These are phyloP conservation scores for Parasteatoda lunata DNA, from an alignment of 2,888 invertebrate genomes.

Conservation along the genomic window DNA sequence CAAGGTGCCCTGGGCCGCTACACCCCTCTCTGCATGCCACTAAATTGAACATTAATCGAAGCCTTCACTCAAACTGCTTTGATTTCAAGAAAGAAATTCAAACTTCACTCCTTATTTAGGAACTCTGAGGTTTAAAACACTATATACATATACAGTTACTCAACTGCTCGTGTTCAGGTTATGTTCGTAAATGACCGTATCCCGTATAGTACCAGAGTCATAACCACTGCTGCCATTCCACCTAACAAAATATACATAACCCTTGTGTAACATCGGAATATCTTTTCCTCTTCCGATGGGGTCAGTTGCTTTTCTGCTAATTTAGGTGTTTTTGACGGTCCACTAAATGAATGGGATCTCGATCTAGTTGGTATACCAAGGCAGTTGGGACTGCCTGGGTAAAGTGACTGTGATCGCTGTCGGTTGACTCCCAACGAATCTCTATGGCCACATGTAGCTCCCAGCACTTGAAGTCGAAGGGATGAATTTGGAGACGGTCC, in stretches of 20 bases:
- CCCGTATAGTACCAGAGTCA: constrained; percentile 42
- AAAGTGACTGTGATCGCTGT: constrained; percentile 54
- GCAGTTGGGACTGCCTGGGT: constrained; percentile 40
- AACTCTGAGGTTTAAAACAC: not conserved
- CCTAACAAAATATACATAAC: constrained; percentile 57
- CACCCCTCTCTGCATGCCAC: no score
- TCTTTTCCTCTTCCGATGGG: constrained; percentile 49
- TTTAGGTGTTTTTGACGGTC: constrained; percentile 3
- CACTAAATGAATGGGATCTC: constrained; percentile 42
- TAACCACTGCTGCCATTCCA: constrained; percentile 41
- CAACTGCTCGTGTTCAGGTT: not conserved
- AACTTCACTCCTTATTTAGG: not conserved
- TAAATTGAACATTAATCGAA: no score
- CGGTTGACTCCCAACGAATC: constrained; percentile 41
- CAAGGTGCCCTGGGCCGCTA: no score
- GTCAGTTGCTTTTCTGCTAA: constrained; percentile 7
- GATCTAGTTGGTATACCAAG: constrained; percentile 36
- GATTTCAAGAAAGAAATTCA: no score
- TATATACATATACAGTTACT: not conserved
- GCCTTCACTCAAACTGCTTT: no score
- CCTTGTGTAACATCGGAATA: constrained; percentile 56
- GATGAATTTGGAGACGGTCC: constrained; percentile 22
- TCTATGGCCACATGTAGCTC: constrained; percentile 23
- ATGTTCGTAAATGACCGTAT: constrained; percentile 26
- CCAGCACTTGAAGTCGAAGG: constrained; percentile 24